phyloP scores from a whole-genome alignment of 2,797 vertebrate genomes.

The Sebastes wilsoni region DNA sequence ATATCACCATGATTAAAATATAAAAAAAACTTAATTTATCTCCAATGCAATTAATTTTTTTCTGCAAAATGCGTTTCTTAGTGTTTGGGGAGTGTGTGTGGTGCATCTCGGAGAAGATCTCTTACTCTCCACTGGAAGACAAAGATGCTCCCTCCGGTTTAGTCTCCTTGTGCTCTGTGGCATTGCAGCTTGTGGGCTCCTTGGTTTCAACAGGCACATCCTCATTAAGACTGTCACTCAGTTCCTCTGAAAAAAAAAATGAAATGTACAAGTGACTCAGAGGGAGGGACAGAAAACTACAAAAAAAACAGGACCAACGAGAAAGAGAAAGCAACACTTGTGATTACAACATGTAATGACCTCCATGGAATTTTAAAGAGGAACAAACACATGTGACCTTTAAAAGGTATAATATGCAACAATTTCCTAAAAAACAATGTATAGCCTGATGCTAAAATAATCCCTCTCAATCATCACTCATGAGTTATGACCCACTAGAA shows the following conservation, averaged over 20 bases:
- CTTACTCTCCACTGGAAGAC: constrained; percentile 76
- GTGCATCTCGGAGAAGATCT: constrained; percentile 16
- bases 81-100: background rate
- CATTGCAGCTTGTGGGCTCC: constrained; percentile 35
- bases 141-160: constrained; percentile 45
- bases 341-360: constrained; percentile 5
- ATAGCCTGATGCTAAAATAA: no score
- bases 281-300: background rate
- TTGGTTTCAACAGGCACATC: constrained; percentile 16
- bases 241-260: constrained; percentile 46
- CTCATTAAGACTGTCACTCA: constrained; percentile 38
- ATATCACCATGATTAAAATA: background rate
- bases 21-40: background rate
- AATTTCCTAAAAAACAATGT: no score
- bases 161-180: constrained; percentile 52
- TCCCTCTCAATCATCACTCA: no score
- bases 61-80: background rate
- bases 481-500: no score
- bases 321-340: background rate
- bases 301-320: background rate
- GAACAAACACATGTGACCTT: constrained; percentile 22
- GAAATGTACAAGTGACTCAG: background rate
- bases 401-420: background rate
- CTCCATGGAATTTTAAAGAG: constrained; percentile 11
- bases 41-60: background rate